Evolutionary conservation across 1,140 invertebrate species (phyloP).

Genomic region (Chelonus insularis): DNA sequence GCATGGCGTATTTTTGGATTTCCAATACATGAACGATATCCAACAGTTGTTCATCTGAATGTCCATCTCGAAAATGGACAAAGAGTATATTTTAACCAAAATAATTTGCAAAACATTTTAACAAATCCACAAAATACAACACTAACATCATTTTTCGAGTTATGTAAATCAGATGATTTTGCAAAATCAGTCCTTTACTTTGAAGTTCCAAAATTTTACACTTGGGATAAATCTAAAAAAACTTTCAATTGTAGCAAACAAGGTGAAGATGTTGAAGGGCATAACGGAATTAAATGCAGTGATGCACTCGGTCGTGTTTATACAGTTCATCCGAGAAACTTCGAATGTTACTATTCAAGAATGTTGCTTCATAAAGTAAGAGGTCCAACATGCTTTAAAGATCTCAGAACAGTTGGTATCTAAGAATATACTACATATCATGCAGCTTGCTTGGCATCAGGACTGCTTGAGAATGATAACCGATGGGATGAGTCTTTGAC

Average conservation of each 20-base stretch:
- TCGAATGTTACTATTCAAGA: conserved; percentile 40
- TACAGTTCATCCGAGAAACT: conserved; percentile 45
- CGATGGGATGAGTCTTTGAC: conserved; percentile 47
- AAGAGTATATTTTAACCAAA: conserved; percentile 46
- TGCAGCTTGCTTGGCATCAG: conserved; percentile 39
- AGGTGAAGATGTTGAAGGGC: conserved; percentile 39
- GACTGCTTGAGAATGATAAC: conserved; percentile 50
- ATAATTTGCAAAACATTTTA: conserved; percentile 30
- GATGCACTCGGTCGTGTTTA: conserved; percentile 42
- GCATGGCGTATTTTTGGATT: conserved; percentile 56
- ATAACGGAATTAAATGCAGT: conserved; percentile 12
- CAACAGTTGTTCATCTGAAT: conserved; percentile 52
- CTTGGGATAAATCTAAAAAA: conserved; percentile 43
- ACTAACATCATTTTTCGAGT: conserved; percentile 44
- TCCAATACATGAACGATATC: conserved; percentile 51
- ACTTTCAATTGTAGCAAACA: too few relatives aligned
- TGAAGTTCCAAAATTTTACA: conserved; percentile 50
- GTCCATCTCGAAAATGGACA: conserved; percentile 55
- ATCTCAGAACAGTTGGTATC: conserved; percentile 23
- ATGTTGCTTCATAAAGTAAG: conserved; percentile 41
- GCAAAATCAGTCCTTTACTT: conserved; percentile 49
- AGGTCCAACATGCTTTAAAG: conserved; percentile 29
- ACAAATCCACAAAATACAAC: conserved; percentile 35
- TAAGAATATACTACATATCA: conserved; percentile 21
- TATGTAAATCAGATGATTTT: conserved; percentile 37